Evolutionary conservation across 2,888 invertebrate genomes (phyloP).

Genomic region (Tyria jacobaeae): DNA sequence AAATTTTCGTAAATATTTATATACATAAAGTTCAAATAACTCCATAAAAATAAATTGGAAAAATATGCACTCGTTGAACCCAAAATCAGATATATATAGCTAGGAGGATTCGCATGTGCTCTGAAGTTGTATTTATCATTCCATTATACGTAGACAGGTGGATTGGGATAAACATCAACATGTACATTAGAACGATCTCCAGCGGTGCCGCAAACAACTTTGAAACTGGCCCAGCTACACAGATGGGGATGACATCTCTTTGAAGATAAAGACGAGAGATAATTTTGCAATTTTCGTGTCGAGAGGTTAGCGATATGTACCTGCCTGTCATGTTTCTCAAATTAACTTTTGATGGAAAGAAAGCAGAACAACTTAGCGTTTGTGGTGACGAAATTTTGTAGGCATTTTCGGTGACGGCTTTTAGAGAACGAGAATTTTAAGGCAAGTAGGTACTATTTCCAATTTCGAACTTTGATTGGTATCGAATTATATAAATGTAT

Average conservation of each 20-base stretch:
- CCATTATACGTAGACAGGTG: slow-evolving; percentile 65
- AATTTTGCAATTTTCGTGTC: slow-evolving; percentile 84
- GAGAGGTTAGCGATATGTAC: slow-evolving; percentile 75
- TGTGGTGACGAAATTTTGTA: slow-evolving; percentile 61
- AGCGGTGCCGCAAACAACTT: slow-evolving; percentile 79
- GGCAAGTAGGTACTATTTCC: slow-evolving; percentile 58
- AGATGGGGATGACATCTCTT: slow-evolving; percentile 85
- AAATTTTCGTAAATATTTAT: neutral
- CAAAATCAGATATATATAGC: neutral
- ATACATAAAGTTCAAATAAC: neutral
- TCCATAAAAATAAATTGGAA: neutral
- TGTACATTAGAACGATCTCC: slow-evolving; percentile 74
- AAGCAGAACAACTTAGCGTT: slow-evolving; percentile 64
- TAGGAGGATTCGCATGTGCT: slow-evolving; percentile 19
- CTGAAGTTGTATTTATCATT: slow-evolving; percentile 63
- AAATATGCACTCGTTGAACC: neutral
- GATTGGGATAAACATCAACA: slow-evolving; percentile 72
- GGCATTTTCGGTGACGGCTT: slow-evolving; percentile 49
- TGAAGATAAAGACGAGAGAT: slow-evolving; percentile 85
- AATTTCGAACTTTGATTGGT: slow-evolving; percentile 65
- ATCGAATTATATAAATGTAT: slow-evolving; percentile 58
- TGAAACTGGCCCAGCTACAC: slow-evolving; percentile 77
- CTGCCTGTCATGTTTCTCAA: slow-evolving; percentile 74
- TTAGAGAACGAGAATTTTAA: slow-evolving; percentile 45
- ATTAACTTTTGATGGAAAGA: slow-evolving; percentile 78